Evolutionary conservation across 2,113 vertebrate species (phyloP).

Genomic region (Orcinus orca): DNA sequence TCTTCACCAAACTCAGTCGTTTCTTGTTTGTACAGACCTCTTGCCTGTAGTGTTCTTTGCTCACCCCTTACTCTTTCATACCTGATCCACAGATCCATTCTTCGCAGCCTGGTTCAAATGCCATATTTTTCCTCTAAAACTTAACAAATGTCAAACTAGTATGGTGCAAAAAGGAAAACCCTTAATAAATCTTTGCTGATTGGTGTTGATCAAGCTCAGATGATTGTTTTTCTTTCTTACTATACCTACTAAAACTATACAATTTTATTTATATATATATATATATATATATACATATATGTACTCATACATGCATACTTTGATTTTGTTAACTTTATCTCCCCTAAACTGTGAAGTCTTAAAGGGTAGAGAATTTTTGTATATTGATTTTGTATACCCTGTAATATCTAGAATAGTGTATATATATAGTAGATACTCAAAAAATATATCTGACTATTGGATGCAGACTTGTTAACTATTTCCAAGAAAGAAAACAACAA

Average conservation of each 20-base stretch:
- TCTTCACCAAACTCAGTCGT: neutral
- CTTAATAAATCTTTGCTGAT: neutral
- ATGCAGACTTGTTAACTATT: neutral
- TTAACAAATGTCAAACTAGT: neutral
- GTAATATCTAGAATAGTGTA: neutral
- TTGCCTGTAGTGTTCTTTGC: neutral
- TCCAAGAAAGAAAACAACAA: neutral
- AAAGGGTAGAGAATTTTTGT: neutral
- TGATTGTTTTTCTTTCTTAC: neutral
- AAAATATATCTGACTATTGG: neutral
- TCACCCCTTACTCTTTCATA: neutral
- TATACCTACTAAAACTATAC: neutral
- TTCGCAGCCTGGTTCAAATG: neutral
- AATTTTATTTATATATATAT: neutral
- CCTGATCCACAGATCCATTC: neutral
- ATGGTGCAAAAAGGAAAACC: neutral
- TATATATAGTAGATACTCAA: neutral
- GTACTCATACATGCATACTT: neutral
- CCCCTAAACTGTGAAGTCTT: neutral
- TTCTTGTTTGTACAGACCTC: neutral
- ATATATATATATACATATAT: neutral
- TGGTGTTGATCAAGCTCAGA: neutral
- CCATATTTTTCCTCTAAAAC: neutral
- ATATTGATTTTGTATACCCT: neutral
- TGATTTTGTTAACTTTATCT: neutral